Conservation (phyloP, 1,140 invertebrate species). For the Hyles vespertilio region DNA sequence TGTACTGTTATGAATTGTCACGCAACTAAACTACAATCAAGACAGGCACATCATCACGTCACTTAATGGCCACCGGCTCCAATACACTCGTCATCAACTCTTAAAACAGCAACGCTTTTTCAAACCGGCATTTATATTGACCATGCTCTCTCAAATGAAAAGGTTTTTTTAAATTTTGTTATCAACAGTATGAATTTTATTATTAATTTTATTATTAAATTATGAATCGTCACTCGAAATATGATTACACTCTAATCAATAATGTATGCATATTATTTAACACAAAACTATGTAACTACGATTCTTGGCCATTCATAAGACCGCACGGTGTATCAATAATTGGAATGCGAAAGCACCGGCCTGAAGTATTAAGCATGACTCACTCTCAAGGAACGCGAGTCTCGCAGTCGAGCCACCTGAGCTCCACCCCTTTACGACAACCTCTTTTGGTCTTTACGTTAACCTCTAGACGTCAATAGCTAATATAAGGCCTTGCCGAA, state of each 20-base stretch:
- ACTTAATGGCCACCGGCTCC: neutral
- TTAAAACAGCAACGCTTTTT: conserved; percentile 31
- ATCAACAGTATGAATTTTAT: neutral
- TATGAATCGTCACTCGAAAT: too few species aligned
- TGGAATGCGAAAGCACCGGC: conserved; percentile 53
- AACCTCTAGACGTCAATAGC: too few species aligned
- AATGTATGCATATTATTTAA: neutral
- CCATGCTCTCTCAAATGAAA: conserved; percentile 20
- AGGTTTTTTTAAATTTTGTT: neutral
- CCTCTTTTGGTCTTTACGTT: conserved; percentile 8
- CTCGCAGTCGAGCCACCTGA: conserved; percentile 29
- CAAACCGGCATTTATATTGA: conserved; percentile 53
- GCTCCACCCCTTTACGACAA: conserved; percentile 28
- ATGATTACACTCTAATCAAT: neutral
- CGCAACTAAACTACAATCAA: conserved; percentile 46
- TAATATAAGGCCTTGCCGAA: too few species aligned
- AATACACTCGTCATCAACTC: conserved; percentile 32
- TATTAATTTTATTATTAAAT: too few species aligned
- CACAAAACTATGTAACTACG: neutral
- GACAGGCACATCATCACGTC: conserved; percentile 22
- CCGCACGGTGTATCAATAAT: conserved; percentile 33
- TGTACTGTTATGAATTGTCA: conserved; percentile 56
- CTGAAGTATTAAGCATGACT: conserved; percentile 47
- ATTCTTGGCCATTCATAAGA: conserved; percentile 9
- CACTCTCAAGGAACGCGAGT: conserved; percentile 53